Evolutionary conservation across 2,113 vertebrate genomes (phyloP).

Genomic region (Synodontis membranacea): DNA sequence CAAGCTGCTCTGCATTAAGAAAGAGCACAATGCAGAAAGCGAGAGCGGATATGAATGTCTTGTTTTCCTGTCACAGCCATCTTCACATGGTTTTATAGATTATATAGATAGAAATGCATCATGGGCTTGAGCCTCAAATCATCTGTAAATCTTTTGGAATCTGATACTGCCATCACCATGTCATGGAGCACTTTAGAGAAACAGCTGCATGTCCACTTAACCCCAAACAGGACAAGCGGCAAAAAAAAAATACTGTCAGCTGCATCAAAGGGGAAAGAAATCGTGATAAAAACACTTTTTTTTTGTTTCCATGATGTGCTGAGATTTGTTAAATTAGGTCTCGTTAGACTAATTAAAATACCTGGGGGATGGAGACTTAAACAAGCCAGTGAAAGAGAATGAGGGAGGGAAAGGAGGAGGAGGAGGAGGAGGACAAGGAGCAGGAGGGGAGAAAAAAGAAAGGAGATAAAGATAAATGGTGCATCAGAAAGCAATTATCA

Average conservation of each 20-base stretch:
- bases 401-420: slow-evolving; percentile 16
- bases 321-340: slow-evolving; percentile 51
- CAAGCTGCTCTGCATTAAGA: slow-evolving; percentile 1
- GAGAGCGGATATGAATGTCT: background rate
- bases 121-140: background rate
- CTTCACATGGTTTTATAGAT: background rate
- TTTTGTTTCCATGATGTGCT: slow-evolving; percentile 49
- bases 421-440: background rate
- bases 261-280: slow-evolving; percentile 19
- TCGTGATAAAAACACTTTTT: slow-evolving; percentile 36
- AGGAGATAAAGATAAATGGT: slow-evolving; percentile 56
- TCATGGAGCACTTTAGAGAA: slow-evolving; percentile 18
- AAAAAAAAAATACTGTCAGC: slow-evolving; percentile 31
- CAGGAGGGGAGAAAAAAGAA: slow-evolving; percentile 38
- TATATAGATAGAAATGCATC: slow-evolving; percentile 2
- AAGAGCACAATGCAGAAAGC: background rate
- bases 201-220: slow-evolving; percentile 22
- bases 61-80: slow-evolving; percentile 1
- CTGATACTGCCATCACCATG: background rate
- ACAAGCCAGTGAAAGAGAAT: slow-evolving; percentile 36
- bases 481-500: slow-evolving; percentile 68
- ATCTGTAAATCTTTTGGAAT: slow-evolving; percentile 19
- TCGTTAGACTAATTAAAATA: slow-evolving; percentile 58
- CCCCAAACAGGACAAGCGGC: background rate
- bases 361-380: slow-evolving; percentile 51